phyloP scores from a whole-genome alignment of 2,888 invertebrate genomes.

The Fragum sueziense region DNA sequence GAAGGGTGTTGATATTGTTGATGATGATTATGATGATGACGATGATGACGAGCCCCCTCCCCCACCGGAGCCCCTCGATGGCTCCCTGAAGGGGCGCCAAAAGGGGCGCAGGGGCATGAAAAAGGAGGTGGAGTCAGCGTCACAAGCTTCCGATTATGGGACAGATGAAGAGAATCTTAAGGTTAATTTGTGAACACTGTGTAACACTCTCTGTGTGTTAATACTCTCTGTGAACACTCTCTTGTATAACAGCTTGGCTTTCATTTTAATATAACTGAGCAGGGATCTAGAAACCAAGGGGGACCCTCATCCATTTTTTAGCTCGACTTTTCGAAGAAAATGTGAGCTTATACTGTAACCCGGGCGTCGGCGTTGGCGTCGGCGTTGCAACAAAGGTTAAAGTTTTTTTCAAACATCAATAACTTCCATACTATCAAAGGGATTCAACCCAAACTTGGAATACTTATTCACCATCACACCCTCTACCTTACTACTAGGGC shows the following conservation, averaged over 20 bases:
- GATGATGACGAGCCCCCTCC: conserved; percentile 51
- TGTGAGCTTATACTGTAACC: too few relatives aligned
- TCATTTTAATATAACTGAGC: conserved; percentile 7
- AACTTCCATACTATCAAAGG: too few relatives aligned
- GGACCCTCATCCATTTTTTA: too few relatives aligned
- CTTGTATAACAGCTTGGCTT: conserved; percentile 1
- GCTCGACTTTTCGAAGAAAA: too few relatives aligned
- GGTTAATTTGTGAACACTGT: conserved; percentile 12
- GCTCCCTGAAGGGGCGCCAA: conserved; percentile 7
- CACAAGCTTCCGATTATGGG: conserved; percentile 1
- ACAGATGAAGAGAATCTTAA: conserved; percentile 4
- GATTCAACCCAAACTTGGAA: too few relatives aligned
- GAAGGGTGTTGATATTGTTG: conserved; percentile 14
- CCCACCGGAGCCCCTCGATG: conserved; percentile 53
- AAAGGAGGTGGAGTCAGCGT: not conserved
- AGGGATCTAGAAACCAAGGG: too few relatives aligned
- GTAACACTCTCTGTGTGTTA: not conserved
- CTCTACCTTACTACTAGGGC: too few relatives aligned
- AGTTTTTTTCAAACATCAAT: too few relatives aligned
- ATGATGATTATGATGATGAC: conserved; percentile 24
- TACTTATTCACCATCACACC: too few relatives aligned
- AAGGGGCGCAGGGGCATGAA: conserved; percentile 11
- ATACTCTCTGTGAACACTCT: too few relatives aligned
- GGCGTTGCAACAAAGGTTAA: too few relatives aligned
- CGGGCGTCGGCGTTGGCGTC: too few relatives aligned